Conservation (phyloP, 1,140 invertebrate genomes). For the Dysdera silvatica region DNA sequence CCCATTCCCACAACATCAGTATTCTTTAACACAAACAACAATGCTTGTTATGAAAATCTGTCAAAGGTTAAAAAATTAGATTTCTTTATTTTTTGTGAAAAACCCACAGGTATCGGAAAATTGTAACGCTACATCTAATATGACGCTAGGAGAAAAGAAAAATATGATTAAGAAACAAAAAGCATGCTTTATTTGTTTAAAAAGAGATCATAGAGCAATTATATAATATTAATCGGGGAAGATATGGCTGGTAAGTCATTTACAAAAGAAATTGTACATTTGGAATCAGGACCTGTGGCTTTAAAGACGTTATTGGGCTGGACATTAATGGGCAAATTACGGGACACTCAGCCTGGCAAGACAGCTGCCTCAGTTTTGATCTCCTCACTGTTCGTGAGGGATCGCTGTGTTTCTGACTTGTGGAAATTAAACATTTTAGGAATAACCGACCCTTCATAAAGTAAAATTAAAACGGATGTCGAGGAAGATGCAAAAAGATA, state of each 20-base stretch:
- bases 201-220: background rate
- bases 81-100: constrained; percentile 2
- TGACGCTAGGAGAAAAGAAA: background rate
- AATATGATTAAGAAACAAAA: background rate
- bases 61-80: too few relatives aligned
- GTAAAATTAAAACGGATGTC: background rate
- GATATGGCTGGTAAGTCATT: constrained; percentile 4
- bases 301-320: background rate
- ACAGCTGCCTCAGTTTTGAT: background rate
- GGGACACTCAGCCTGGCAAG: too few relatives aligned
- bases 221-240: background rate
- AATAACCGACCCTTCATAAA: background rate
- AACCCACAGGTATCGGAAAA: background rate
- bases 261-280: background rate
- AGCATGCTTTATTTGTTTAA: background rate
- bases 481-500: background rate
- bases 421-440: constrained; percentile 8
- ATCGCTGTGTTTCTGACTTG: background rate
- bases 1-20: background rate
- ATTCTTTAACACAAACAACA: background rate
- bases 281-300: background rate
- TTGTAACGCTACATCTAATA: background rate
- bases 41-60: background rate
- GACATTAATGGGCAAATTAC: background rate
- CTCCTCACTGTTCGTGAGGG: background rate